Evolutionary conservation across 2,888 invertebrate species (phyloP).

Genomic region (Drepana falcataria): DNA sequence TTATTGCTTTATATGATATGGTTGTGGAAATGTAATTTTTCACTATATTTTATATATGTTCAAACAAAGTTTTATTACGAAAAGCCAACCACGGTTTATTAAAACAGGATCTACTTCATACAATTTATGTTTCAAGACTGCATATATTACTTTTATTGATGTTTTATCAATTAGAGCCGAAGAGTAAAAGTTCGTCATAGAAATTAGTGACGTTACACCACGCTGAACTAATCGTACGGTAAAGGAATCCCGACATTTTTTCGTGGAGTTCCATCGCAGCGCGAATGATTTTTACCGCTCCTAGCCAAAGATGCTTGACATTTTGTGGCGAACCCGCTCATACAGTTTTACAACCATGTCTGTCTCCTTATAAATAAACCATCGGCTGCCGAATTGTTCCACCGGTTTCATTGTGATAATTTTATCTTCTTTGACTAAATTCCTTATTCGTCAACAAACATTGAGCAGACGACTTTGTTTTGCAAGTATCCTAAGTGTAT

Average conservation of each 20-base stretch:
- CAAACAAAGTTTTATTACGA: too few relatives aligned
- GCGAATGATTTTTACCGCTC: not conserved
- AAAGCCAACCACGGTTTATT: too few relatives aligned
- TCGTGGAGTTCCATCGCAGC: not conserved
- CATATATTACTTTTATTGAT: too few relatives aligned
- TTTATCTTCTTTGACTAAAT: conserved; percentile 1
- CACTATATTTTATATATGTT: too few relatives aligned
- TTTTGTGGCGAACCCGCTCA: not conserved
- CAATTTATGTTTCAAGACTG: too few relatives aligned
- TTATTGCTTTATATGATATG: conserved; percentile 17
- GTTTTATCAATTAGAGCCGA: not conserved
- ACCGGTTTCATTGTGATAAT: not conserved
- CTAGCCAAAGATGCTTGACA: not conserved
- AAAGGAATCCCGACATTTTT: not conserved
- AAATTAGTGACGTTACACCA: not conserved
- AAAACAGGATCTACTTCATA: too few relatives aligned
- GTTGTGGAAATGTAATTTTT: conserved; percentile 17
- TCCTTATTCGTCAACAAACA: not conserved
- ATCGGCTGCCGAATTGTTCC: not conserved
- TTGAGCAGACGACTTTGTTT: not conserved
- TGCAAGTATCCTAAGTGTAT: conserved; percentile 5
- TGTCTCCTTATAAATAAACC: conserved; percentile 6
- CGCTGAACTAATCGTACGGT: not conserved
- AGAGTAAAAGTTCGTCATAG: not conserved
- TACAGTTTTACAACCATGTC: conserved; percentile 35